These are phyloP conservation scores for Clinocottus analis DNA, from an alignment of 2,113 vertebrate species.

Conservation along the genomic window DNA sequence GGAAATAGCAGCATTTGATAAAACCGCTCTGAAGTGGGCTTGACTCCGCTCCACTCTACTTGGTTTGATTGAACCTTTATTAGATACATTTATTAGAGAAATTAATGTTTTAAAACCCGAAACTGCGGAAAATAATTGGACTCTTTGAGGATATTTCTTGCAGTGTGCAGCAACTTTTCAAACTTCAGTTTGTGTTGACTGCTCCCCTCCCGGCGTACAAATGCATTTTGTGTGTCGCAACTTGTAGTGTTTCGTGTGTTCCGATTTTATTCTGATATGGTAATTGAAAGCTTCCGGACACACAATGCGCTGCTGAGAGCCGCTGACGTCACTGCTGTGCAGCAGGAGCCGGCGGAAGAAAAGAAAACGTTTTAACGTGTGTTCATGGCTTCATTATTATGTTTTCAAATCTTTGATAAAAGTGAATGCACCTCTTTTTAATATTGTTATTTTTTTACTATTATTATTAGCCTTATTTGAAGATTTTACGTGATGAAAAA, in stretches of 20 bases:
- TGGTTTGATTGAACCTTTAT: not conserved
- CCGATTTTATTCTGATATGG: slow-evolving; percentile 53
- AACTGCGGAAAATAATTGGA: not conserved
- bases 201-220: not conserved
- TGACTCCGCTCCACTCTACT: fast-evolving
- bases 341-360: slow-evolving; percentile 5
- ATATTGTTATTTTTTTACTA: not conserved
- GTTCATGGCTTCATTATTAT: not conserved
- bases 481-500: not conserved
- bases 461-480: not conserved
- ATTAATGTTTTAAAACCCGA: not conserved
- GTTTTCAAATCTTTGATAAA: not conserved
- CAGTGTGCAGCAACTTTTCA: slow-evolving; percentile 35
- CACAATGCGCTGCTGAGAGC: slow-evolving; percentile 33
- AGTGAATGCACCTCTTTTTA: not conserved
- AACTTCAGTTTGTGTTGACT: not conserved
- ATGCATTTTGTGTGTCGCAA: not conserved
- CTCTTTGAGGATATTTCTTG: slow-evolving; percentile 47
- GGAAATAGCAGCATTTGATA: not conserved
- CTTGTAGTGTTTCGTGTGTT: slow-evolving; percentile 3
- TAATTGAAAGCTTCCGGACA: slow-evolving; percentile 71
- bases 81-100: not conserved
- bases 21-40: not conserved
- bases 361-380: not conserved
- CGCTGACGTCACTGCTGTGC: slow-evolving; percentile 52